Percentiles rank a stretch among this genome's conserved stretches.
Evolutionary conservation across 2,797 vertebrate genomes (phyloP).

Genomic region (Lycodopsis pacificus): DNA sequence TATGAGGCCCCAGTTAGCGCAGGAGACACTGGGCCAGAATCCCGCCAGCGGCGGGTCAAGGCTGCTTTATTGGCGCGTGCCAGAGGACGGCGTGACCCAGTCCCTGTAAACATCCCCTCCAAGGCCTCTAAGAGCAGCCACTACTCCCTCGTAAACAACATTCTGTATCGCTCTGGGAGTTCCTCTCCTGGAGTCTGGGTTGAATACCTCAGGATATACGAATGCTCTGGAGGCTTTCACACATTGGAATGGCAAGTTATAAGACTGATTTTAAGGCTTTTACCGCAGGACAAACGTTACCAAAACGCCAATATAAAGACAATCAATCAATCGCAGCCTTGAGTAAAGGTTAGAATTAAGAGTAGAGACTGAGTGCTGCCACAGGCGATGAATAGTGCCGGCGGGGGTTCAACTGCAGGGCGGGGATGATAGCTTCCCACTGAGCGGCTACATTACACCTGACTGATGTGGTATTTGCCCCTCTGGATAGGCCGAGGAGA

Average conservation of each 20-base stretch:
- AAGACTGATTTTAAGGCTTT: background rate
- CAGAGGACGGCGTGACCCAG: constrained; percentile 61
- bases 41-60: constrained; percentile 38
- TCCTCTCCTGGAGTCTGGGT: constrained; percentile 4
- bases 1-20: constrained; percentile 18
- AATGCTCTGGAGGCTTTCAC: background rate
- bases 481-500: constrained; percentile 50
- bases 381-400: constrained; percentile 6
- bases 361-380: background rate
- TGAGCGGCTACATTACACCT: constrained; percentile 57
- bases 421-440: constrained; percentile 22
- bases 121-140: constrained; percentile 16
- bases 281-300: background rate
- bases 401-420: constrained; percentile 34
- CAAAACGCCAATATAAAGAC: background rate
- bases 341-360: background rate
- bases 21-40: constrained; percentile 41
- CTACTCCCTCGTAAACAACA: constrained; percentile 52
- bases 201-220: background rate
- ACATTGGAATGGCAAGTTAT: background rate
- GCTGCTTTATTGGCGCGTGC: constrained; percentile 39
- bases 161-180: constrained; percentile 13
- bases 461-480: constrained; percentile 57
- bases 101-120: constrained; percentile 48
- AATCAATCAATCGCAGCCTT: background rate